These are phyloP conservation scores for Patella pellucida DNA, from an alignment of 2,888 invertebrate genomes.

Conservation along the genomic window DNA sequence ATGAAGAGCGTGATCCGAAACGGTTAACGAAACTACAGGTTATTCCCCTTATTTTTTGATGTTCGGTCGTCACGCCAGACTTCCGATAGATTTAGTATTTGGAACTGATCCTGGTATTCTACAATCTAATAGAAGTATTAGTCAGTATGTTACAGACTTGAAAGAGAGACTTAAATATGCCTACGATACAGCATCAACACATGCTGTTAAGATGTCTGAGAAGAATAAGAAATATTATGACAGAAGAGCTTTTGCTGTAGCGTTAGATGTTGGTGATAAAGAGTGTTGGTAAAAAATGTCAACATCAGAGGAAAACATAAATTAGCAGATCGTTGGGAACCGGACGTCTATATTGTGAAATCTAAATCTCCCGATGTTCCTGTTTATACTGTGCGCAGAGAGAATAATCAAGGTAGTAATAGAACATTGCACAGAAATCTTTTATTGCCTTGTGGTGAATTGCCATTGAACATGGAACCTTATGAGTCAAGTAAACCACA, in stretches of 20 bases:
- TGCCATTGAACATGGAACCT: no score
- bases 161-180: slow-evolving; percentile 12
- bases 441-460: not conserved
- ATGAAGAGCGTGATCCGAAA: no score
- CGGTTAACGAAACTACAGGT: slow-evolving; percentile 29
- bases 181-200: slow-evolving; percentile 13
- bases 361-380: no score
- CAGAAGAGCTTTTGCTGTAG: slow-evolving; percentile 7
- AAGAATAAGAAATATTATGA: slow-evolving; percentile 21
- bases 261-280: slow-evolving; percentile 14
- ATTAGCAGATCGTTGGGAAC: no score
- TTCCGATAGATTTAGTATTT: slow-evolving; percentile 34
- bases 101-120: not conserved
- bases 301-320: slow-evolving; percentile 2
- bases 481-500: no score
- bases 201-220: slow-evolving; percentile 1
- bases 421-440: not conserved
- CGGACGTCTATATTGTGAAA: no score
- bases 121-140: not conserved
- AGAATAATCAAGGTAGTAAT: not conserved
- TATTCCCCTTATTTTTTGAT: slow-evolving; percentile 34
- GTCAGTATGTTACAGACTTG: slow-evolving; percentile 14
- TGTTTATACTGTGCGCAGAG: no score
- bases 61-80: slow-evolving; percentile 32
- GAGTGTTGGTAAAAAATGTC: slow-evolving; percentile 14